Percentiles rank a stretch among this genome's conserved stretches.
phyloP scores from a whole-genome alignment of 2,113 vertebrate genomes.

The Columbina picui region DNA sequence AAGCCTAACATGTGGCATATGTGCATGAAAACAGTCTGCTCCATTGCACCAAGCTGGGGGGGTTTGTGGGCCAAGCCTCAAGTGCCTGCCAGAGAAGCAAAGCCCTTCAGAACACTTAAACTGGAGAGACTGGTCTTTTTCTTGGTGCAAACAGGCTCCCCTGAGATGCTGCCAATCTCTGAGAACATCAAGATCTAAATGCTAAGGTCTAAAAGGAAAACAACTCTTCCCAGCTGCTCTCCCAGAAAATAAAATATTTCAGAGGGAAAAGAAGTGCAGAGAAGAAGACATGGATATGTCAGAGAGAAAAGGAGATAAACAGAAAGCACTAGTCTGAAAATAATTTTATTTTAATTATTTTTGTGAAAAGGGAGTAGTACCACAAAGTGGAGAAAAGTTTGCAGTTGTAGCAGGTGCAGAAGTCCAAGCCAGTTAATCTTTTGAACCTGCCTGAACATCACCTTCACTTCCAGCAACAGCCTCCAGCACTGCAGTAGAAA shows the following conservation, averaged over 20 bases:
- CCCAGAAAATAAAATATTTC: neutral
- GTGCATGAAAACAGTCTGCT: neutral
- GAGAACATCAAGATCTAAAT: neutral
- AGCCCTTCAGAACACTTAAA: neutral
- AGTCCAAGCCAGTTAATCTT: neutral
- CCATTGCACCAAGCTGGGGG: neutral
- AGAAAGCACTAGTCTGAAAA: neutral
- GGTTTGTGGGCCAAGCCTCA: neutral
- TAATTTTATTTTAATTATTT: neutral
- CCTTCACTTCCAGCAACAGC: neutral
- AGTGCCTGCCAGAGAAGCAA: neutral
- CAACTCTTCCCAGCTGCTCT: neutral
- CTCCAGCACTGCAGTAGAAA: neutral
- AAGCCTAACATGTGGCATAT: neutral
- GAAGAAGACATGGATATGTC: neutral
- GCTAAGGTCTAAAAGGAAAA: neutral
- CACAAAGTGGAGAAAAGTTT: neutral
- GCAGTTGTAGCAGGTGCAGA: neutral
- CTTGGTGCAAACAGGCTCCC: rapidly evolving
- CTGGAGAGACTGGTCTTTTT: neutral
- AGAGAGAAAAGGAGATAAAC: neutral
- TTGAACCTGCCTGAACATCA: neutral
- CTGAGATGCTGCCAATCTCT: neutral
- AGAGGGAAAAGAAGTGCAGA: neutral
- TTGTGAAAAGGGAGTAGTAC: neutral